Conservation (phyloP, 2,888 invertebrate species). For the Thereva nobilitata region DNA sequence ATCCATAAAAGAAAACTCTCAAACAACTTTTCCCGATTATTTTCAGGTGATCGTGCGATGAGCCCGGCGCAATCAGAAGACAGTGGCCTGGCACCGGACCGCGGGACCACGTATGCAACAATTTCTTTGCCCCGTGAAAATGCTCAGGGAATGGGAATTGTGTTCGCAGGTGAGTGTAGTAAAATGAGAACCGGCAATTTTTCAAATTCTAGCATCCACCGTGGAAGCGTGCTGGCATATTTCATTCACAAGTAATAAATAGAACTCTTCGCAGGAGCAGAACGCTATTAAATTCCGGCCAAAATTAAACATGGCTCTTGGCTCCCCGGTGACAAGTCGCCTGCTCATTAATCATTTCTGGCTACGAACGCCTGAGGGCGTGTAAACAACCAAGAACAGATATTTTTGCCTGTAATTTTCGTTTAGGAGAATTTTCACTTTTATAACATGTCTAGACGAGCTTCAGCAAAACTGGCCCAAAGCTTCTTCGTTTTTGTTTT, state of each 20-base stretch:
- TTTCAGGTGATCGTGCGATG: constrained; percentile 58
- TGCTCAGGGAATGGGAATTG: constrained; percentile 56
- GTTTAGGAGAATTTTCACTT: constrained; percentile 9
- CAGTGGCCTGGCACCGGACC: constrained; percentile 57
- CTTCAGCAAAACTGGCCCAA: constrained; percentile 7
- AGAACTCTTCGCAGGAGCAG: constrained; percentile 1
- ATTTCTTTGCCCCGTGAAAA: constrained; percentile 57
- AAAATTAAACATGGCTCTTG: constrained; percentile 9
- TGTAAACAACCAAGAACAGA: constrained; percentile 25
- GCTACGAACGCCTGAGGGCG: constrained; percentile 3
- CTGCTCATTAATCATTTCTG: constrained; percentile 22
- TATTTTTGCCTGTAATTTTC: constrained; percentile 28
- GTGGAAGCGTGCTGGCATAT: constrained; percentile 1
- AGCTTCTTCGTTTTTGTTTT: constrained; percentile 4
- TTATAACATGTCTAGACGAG: constrained; percentile 27
- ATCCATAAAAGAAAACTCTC: no score
- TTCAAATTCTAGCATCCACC: neutral
- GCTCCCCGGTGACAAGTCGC: constrained; percentile 21
- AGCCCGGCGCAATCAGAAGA: constrained; percentile 59
- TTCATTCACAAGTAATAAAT: constrained; percentile 23
- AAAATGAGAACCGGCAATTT: neutral
- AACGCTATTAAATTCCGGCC: constrained; percentile 15
- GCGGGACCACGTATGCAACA: constrained; percentile 58
- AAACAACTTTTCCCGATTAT: neutral
- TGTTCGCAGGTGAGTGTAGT: constrained; percentile 54